A percentile compares a stretch with the other conserved stretches of the same genome.
These are phyloP conservation scores for Epistrophella euchroma DNA, from an alignment of 2,888 invertebrate species.

Conservation along the genomic window DNA sequence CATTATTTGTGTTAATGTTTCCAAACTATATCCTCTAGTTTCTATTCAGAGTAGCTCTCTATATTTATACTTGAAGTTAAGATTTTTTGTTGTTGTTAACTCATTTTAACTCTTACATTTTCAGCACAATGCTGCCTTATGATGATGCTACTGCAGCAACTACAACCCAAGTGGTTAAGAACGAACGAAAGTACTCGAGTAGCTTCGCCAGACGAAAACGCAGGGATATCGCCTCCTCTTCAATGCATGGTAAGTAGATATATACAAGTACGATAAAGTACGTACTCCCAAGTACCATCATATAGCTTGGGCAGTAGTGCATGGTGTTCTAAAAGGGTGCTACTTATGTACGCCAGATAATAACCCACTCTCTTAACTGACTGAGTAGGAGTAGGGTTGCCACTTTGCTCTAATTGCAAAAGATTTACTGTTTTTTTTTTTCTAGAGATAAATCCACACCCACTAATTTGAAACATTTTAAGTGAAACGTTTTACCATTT, in stretches of 20 bases:
- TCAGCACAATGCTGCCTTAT: conserved; percentile 65
- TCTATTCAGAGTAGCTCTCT: neutral
- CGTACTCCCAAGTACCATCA: neutral
- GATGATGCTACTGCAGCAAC: conserved; percentile 33
- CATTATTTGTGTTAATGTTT: conserved; percentile 65
- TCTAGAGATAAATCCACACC: neutral
- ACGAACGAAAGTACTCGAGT: conserved; percentile 73
- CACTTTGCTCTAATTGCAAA: neutral
- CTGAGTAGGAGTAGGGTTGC: neutral
- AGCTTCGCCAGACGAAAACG: conserved; percentile 78
- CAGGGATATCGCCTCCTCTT: conserved; percentile 81
- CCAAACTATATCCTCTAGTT: conserved; percentile 11
- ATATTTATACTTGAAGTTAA: neutral
- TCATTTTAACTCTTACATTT: conserved; percentile 45
- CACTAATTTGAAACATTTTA: neutral
- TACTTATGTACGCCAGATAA: conserved; percentile 29
- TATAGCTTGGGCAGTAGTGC: conserved; percentile 16
- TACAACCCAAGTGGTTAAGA: conserved; percentile 57
- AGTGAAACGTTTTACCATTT: neutral
- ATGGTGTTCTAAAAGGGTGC: conserved; percentile 37
- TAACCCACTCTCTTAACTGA: neutral
- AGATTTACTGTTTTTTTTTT: neutral
- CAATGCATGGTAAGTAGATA: conserved; percentile 81
- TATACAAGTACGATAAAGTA: conserved; percentile 15
- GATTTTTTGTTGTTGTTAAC: conserved; percentile 39